These are phyloP conservation scores for Scrobipalpa costella DNA, from an alignment of 2,888 invertebrate species.

Conservation along the genomic window DNA sequence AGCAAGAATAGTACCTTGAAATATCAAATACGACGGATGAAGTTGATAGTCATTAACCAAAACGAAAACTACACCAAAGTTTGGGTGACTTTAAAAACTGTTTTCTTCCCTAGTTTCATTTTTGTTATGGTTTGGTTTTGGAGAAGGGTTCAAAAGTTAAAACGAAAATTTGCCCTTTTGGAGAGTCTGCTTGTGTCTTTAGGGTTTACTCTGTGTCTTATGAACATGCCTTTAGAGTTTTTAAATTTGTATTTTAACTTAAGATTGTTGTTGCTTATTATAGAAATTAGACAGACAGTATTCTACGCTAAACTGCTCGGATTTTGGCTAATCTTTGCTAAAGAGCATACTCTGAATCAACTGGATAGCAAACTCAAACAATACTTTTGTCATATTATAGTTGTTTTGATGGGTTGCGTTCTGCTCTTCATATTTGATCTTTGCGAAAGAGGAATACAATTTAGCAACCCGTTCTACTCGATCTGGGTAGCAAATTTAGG, in stretches of 20 bases:
- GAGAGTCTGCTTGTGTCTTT: slow-evolving; percentile 96
- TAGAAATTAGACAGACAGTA: slow-evolving; percentile 97
- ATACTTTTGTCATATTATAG: slow-evolving; percentile 97
- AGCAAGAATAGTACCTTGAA: slow-evolving; percentile 88
- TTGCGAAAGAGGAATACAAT: slow-evolving; percentile 97
- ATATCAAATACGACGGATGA: slow-evolving; percentile 90
- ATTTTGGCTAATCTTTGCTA: slow-evolving; percentile 99
- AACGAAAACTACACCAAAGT: slow-evolving; percentile 99
- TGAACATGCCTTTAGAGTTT: slow-evolving; percentile 97
- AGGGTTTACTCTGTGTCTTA: slow-evolving; percentile 90
- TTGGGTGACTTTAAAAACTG: slow-evolving; percentile 95
- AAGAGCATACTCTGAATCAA: slow-evolving; percentile 96
- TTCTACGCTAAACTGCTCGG: slow-evolving; percentile 97
- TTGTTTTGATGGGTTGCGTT: slow-evolving; percentile 93
- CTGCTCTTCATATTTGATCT: slow-evolving; percentile 97
- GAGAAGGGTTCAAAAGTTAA: slow-evolving; percentile 92
- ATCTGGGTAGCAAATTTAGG: slow-evolving; percentile 98
- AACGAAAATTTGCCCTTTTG: slow-evolving; percentile 92
- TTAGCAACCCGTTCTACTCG: slow-evolving; percentile 98
- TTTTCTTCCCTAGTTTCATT: slow-evolving; percentile 93
- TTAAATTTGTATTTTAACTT: slow-evolving; percentile 93
- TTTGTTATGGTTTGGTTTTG: slow-evolving; percentile 95
- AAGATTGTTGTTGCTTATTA: slow-evolving; percentile 96
- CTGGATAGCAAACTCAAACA: slow-evolving; percentile 89
- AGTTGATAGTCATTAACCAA: slow-evolving; percentile 95